These are phyloP conservation scores for Ptilorrhoa leucosticta DNA, from an alignment of 2,113 vertebrate species.

Conservation along the genomic window DNA sequence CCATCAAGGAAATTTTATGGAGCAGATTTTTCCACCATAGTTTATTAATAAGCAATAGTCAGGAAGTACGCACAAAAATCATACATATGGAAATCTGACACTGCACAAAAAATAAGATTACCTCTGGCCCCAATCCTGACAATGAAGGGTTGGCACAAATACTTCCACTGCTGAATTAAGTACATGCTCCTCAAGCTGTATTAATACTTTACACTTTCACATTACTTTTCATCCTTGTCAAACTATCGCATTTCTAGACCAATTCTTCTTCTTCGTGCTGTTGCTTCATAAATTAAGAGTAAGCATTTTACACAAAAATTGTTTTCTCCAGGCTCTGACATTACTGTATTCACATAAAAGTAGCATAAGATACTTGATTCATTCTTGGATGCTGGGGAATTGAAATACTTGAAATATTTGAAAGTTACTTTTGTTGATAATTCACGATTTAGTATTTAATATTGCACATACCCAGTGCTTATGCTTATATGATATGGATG, in stretches of 20 bases:
- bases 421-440: not conserved
- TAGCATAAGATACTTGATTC: not conserved
- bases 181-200: not conserved
- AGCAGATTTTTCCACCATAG: not conserved
- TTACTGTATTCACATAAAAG: not conserved
- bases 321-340: not conserved
- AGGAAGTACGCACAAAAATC: not conserved
- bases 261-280: not conserved
- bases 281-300: not conserved
- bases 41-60: not conserved
- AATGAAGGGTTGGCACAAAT: not conserved
- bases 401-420: not conserved
- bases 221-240: not conserved
- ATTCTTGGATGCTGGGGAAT: not conserved
- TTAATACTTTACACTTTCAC: not conserved
- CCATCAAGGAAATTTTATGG: not conserved
- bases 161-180: not conserved
- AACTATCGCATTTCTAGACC: not conserved
- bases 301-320: not conserved
- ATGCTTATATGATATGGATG: not conserved
- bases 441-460: not conserved
- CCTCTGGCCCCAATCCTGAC: not conserved
- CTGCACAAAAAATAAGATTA: not conserved
- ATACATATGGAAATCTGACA: not conserved
- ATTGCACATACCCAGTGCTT: not conserved